Conservation (phyloP, 2,888 invertebrate species). For the Pegoplata infirma region DNA sequence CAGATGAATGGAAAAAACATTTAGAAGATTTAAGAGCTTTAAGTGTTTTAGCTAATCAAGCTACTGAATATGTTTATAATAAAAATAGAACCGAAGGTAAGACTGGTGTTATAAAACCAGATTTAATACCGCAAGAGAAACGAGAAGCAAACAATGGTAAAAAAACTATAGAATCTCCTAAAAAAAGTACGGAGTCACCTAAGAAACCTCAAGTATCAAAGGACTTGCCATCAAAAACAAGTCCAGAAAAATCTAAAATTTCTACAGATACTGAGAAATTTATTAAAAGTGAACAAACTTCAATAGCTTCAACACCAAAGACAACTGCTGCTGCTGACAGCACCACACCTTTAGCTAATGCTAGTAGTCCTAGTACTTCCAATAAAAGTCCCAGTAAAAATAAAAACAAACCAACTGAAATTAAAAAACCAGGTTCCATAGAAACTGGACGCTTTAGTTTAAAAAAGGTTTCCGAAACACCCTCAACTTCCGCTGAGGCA, state of each 20-base stretch:
- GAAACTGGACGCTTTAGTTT: constrained; percentile 48
- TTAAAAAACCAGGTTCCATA: constrained; percentile 57
- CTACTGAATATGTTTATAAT: constrained; percentile 76
- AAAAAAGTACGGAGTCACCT: constrained; percentile 11
- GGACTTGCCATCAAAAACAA: constrained; percentile 12
- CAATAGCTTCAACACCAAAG: background rate
- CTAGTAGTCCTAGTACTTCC: background rate
- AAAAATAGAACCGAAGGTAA: constrained; percentile 75
- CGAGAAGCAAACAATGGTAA: constrained; percentile 46
- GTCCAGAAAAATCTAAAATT: constrained; percentile 39
- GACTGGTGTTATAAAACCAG: constrained; percentile 72
- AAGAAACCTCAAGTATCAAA: constrained; percentile 25
- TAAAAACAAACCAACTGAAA: constrained; percentile 67
- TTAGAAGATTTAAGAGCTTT: constrained; percentile 74
- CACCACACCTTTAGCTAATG: background rate
- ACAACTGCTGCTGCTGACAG: too few relatives aligned
- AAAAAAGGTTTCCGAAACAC: constrained; percentile 32
- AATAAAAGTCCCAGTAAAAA: constrained; percentile 53
- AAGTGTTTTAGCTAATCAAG: constrained; percentile 76
- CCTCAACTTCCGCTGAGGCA: background rate
- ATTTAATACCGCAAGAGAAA: constrained; percentile 71
- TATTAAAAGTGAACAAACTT: constrained; percentile 32
- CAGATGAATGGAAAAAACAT: constrained; percentile 76
- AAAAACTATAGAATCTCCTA: constrained; percentile 31
- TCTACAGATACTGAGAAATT: constrained; percentile 38